phyloP scores from a whole-genome alignment of 2,888 invertebrate genomes.

The Caenorhabditis plicata region DNA sequence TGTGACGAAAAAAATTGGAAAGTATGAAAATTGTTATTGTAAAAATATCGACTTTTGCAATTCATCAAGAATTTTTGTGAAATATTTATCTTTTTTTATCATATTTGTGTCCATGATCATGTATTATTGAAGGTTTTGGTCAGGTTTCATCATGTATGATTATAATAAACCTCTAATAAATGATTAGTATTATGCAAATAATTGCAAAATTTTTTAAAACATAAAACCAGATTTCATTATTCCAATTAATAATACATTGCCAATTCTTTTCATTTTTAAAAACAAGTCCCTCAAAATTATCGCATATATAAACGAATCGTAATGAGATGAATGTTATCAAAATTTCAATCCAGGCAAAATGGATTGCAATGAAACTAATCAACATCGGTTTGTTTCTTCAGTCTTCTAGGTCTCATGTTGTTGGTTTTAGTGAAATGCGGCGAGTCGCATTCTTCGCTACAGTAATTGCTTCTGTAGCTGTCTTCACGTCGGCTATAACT shows the following conservation, averaged over 20 bases:
- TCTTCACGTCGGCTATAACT: constrained; percentile 58
- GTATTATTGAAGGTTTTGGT: too few species aligned
- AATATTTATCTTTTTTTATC: too few species aligned
- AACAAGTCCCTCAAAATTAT: too few species aligned
- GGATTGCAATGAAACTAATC: constrained; percentile 35
- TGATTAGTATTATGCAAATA: constrained; percentile 19
- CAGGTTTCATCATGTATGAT: too few species aligned
- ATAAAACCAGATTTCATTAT: too few species aligned
- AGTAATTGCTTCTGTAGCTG: constrained; percentile 59
- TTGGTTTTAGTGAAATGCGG: constrained; percentile 45
- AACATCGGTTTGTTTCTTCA: constrained; percentile 25
- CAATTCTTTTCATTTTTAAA: too few species aligned
- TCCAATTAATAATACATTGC: too few species aligned
- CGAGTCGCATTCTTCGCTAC: constrained; percentile 57
- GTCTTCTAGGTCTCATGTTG: background rate
- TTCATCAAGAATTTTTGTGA: too few species aligned
- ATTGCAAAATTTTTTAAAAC: too few species aligned
- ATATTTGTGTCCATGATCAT: constrained; percentile 11
- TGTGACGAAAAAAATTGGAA: constrained; percentile 8
- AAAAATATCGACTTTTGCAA: constrained; percentile 47
- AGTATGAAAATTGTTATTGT: constrained; percentile 39
- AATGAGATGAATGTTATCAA: too few species aligned
- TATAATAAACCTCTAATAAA: constrained; percentile 12
- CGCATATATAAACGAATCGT: too few species aligned
- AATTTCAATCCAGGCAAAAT: constrained; percentile 19